Evolutionary conservation across 92 coral and sea anemone species (phyloP).

Genomic region (Pocillopora grandis): DNA sequence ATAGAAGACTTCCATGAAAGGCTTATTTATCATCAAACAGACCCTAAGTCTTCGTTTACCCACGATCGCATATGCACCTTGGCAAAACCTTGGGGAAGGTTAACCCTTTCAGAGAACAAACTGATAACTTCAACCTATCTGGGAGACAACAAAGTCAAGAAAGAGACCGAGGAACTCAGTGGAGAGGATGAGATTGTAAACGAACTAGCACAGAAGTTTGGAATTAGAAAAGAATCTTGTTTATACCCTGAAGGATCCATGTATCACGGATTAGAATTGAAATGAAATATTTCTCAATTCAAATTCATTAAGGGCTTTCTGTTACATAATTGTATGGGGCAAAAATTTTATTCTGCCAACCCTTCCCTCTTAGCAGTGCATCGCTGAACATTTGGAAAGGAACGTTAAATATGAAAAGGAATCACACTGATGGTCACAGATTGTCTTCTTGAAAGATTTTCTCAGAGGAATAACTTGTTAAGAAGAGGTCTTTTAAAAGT

Average conservation of each 20-base stretch:
- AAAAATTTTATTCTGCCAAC: background rate
- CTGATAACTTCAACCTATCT: conserved; percentile 26
- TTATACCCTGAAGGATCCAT: conserved; percentile 15
- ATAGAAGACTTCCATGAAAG: conserved; percentile 21
- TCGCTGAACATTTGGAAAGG: too few relatives aligned
- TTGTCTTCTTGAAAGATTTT: too few relatives aligned
- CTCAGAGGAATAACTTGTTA: too few relatives aligned
- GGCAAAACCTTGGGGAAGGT: conserved; percentile 57
- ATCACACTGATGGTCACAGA: too few relatives aligned
- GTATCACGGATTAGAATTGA: conserved; percentile 1
- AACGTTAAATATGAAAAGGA: too few relatives aligned
- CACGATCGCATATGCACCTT: conserved; percentile 46
- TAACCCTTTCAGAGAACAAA: conserved; percentile 39
- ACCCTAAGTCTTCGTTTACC: conserved; percentile 34
- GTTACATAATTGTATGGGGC: background rate
- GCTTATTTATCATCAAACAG: conserved; percentile 7
- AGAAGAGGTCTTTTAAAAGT: too few relatives aligned
- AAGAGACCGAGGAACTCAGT: conserved; percentile 29
- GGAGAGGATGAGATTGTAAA: conserved; percentile 36
- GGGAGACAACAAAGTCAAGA: conserved; percentile 29
- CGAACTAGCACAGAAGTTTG: conserved; percentile 35
- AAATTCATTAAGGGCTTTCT: background rate
- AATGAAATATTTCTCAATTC: background rate
- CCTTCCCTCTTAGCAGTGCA: background rate
- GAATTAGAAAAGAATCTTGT: conserved; percentile 37